Percentiles rank a stretch among this genome's conserved stretches.
phyloP scores from a whole-genome alignment of 1,140 invertebrate species.

The Neotoxoptera formosana region DNA sequence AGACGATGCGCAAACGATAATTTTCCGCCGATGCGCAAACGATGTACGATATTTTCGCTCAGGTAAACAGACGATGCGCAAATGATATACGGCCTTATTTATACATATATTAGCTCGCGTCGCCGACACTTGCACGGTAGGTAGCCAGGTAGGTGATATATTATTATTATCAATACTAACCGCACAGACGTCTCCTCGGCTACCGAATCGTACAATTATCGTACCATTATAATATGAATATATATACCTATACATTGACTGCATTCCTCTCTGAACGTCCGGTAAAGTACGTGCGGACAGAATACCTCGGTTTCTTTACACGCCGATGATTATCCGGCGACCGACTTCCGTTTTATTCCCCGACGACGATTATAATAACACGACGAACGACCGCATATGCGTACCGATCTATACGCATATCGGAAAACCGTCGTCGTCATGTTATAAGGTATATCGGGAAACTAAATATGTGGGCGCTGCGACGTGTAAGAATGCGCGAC shows the following conservation, averaged over 20 bases:
- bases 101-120: no score
- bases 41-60: no score
- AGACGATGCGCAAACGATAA: no score
- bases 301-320: neutral
- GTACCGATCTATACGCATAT: neutral
- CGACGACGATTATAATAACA: neutral
- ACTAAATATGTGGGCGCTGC: neutral
- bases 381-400: neutral
- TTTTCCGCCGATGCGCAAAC: no score
- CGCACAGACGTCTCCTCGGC: neutral
- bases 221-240: neutral
- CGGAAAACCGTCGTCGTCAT: neutral
- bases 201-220: neutral
- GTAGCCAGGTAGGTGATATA: no score
- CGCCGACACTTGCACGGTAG: neutral
- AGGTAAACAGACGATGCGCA: no score
- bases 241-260: neutral
- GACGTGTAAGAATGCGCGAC: conserved; percentile 15
- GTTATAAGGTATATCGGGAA: neutral
- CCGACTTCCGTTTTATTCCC: conserved; percentile 20
- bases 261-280: neutral
- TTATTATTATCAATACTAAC: neutral
- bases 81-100: no score
- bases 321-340: neutral
- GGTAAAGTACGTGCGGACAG: neutral